These are phyloP conservation scores for Ophiothrix spiculata DNA, from an alignment of 35 echinoderm and acorn worm genomes.

Conservation along the genomic window DNA sequence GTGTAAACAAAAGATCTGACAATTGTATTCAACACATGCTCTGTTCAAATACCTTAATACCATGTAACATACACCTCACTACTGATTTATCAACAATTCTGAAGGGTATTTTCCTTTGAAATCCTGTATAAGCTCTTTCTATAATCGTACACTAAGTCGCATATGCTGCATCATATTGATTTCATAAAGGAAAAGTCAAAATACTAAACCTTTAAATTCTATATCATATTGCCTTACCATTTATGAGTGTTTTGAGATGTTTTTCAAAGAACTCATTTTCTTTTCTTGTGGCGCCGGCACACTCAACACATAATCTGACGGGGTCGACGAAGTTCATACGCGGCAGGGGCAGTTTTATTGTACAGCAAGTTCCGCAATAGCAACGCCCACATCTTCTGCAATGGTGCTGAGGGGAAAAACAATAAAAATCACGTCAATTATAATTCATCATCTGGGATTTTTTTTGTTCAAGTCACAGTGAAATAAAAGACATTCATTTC, in stretches of 20 bases:
- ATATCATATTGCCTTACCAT: slow-evolving; percentile 43
- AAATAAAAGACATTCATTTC: too few relatives aligned
- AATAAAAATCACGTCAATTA: too few relatives aligned
- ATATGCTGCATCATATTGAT: neutral
- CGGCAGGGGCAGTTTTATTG: slow-evolving; percentile 68
- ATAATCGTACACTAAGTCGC: too few relatives aligned
- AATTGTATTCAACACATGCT: too few relatives aligned
- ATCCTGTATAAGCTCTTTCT: too few relatives aligned
- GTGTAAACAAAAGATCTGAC: too few relatives aligned
- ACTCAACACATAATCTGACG: slow-evolving; percentile 77
- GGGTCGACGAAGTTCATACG: slow-evolving; percentile 96
- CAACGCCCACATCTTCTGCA: slow-evolving; percentile 89
- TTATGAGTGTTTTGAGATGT: slow-evolving; percentile 77
- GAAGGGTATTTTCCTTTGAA: too few relatives aligned
- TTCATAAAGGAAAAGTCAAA: neutral
- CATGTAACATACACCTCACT: too few relatives aligned
- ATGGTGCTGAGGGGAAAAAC: slow-evolving; percentile 70
- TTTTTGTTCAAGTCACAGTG: too few relatives aligned
- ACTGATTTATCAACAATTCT: too few relatives aligned
- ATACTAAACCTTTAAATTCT: neutral
- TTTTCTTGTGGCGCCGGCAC: slow-evolving; percentile 68
- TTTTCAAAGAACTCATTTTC: slow-evolving; percentile 97
- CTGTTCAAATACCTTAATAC: too few relatives aligned
- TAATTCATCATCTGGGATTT: too few relatives aligned
- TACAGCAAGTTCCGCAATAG: slow-evolving; percentile 76